These are phyloP conservation scores for Trachelus iudaicus DNA, from an alignment of 2,888 invertebrate species.

Conservation along the genomic window DNA sequence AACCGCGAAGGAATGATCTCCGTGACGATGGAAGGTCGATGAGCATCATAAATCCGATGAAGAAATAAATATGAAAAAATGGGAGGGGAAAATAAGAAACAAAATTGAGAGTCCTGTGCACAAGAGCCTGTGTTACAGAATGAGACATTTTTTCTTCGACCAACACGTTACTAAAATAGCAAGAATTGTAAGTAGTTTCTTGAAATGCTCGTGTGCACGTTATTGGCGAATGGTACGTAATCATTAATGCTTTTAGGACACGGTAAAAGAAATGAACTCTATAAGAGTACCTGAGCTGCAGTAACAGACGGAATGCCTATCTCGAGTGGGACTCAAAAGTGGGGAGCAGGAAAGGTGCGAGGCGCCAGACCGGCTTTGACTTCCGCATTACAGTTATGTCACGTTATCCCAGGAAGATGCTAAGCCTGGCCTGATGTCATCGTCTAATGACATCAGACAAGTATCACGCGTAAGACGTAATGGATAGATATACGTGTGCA, in stretches of 20 bases:
- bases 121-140: background rate
- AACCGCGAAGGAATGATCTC: background rate
- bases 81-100: background rate
- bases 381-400: conserved; percentile 20
- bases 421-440: background rate
- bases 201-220: background rate
- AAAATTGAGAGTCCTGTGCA: background rate
- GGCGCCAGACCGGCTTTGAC: background rate
- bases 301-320: background rate
- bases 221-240: background rate
- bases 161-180: background rate
- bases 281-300: background rate
- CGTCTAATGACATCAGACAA: background rate
- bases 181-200: background rate
- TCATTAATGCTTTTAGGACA: background rate
- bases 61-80: background rate
- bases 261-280: background rate
- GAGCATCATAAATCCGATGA: background rate
- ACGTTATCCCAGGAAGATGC: conserved; percentile 11
- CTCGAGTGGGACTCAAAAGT: background rate
- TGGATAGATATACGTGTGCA: background rate
- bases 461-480: background rate
- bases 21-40: background rate
- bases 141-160: background rate
- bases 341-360: background rate